phyloP scores from a whole-genome alignment of 2,113 vertebrate species.

The Dasypus novemcinctus region DNA sequence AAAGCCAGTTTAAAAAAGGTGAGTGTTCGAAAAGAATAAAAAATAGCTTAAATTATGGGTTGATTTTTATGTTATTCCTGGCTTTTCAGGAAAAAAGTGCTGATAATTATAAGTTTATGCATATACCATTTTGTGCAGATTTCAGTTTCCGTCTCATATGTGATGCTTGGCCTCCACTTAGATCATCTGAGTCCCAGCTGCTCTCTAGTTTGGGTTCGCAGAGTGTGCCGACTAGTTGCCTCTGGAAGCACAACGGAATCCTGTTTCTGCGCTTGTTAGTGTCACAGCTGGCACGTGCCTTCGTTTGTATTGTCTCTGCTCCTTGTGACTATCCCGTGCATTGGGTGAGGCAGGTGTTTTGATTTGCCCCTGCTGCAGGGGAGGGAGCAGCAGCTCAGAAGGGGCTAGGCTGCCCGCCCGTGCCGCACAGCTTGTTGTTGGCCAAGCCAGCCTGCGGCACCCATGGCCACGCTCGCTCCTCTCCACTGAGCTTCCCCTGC shows the following conservation, averaged over 20 bases:
- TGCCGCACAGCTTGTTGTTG: not conserved
- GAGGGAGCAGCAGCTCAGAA: not conserved
- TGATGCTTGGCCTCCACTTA: not conserved
- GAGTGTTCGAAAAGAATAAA: not conserved
- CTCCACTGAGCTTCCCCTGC: accelerated
- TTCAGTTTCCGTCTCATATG: not conserved
- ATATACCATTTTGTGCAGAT: not conserved
- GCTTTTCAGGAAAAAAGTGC: not conserved
- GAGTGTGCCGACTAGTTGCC: not conserved
- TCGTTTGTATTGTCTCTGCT: not conserved
- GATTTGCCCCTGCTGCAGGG: not conserved
- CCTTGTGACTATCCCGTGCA: not conserved
- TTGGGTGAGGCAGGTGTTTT: not conserved
- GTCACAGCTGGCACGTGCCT: not conserved
- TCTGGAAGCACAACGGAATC: accelerated
- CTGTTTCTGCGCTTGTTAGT: accelerated
- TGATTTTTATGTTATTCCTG: slow-evolving; percentile 27
- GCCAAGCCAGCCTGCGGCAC: not conserved
- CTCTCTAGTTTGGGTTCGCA: not conserved
- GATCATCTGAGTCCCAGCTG: accelerated
- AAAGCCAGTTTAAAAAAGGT: not conserved
- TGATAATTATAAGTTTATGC: not conserved
- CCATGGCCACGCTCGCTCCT: accelerated
- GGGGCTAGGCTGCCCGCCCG: too few relatives aligned
- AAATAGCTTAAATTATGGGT: not conserved